These are phyloP conservation scores for Actinia equina DNA, from an alignment of 64 coral and sea anemone species.

Conservation along the genomic window DNA sequence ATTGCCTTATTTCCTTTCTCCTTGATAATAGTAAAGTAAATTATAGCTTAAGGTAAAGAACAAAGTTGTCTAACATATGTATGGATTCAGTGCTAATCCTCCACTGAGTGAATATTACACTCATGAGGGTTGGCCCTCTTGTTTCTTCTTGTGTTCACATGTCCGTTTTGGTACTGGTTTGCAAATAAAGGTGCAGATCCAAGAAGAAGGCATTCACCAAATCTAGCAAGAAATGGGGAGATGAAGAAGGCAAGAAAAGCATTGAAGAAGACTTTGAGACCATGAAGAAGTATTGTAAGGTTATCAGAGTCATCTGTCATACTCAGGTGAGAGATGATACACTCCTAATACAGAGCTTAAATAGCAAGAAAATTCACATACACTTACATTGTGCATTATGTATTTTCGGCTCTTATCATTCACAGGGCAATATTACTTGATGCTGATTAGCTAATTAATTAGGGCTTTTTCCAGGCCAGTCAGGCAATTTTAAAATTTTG, in stretches of 20 bases:
- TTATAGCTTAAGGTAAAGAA: not conserved
- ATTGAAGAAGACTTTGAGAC: conserved; percentile 91
- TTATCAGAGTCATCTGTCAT: conserved; percentile 96
- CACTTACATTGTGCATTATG: too few relatives aligned
- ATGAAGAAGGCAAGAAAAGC: conserved; percentile 81
- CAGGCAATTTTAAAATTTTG: too few relatives aligned
- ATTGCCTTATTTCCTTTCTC: too few relatives aligned
- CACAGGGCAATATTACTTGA: too few relatives aligned
- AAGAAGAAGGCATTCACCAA: conserved; percentile 99
- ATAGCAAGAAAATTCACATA: too few relatives aligned
- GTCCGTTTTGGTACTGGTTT: conserved; percentile 69
- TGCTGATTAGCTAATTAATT: too few relatives aligned
- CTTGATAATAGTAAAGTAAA: too few relatives aligned
- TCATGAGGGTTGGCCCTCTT: conserved; percentile 80
- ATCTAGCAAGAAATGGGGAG: conserved; percentile 91
- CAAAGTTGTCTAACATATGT: not conserved
- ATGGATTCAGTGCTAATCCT: conserved; percentile 73
- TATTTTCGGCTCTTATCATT: too few relatives aligned
- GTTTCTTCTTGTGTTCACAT: conserved; percentile 60
- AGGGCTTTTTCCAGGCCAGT: too few relatives aligned
- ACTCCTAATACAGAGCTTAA: too few relatives aligned
- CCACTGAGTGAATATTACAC: conserved; percentile 66
- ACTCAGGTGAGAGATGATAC: conserved; percentile 89
- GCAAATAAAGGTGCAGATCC: conserved; percentile 89
- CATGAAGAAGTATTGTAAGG: conserved; percentile 99